Evolutionary conservation across 1,140 invertebrate species (phyloP).

Genomic region (Tribolium madens): DNA sequence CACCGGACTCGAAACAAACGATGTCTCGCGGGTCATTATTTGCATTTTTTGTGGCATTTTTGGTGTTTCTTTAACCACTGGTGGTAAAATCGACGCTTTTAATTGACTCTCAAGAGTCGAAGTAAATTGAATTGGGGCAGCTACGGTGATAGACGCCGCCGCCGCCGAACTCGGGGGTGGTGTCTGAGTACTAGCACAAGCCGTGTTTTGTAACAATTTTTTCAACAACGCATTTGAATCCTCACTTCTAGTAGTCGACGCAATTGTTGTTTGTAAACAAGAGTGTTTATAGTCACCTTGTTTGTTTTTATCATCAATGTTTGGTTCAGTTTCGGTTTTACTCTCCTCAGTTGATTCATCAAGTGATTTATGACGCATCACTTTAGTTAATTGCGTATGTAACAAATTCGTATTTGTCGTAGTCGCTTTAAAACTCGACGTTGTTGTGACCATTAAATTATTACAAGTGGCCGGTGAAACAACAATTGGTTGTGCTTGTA

Average conservation of each 20-base stretch:
- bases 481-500: slow-evolving; percentile 68
- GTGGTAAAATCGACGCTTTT: slow-evolving; percentile 68
- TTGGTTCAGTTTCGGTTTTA: slow-evolving; percentile 36
- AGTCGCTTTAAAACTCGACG: slow-evolving; percentile 50
- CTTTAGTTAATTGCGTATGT: slow-evolving; percentile 70
- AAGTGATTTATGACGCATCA: slow-evolving; percentile 54
- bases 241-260: slow-evolving; percentile 68
- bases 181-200: slow-evolving; percentile 70
- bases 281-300: slow-evolving; percentile 63
- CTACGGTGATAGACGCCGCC: slow-evolving; percentile 65
- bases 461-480: slow-evolving; percentile 6
- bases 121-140: slow-evolving; percentile 73
- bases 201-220: slow-evolving; percentile 89
- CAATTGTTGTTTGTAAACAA: slow-evolving; percentile 48
- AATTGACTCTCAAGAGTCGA: slow-evolving; percentile 80
- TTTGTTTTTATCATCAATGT: slow-evolving; percentile 50
- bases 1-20: slow-evolving; percentile 68
- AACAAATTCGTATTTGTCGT: slow-evolving; percentile 63
- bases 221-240: slow-evolving; percentile 91
- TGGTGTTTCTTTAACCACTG: slow-evolving; percentile 60
- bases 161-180: slow-evolving; percentile 67
- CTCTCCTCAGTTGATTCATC: slow-evolving; percentile 50
- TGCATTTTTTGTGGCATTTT: slow-evolving; percentile 57
- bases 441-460: slow-evolving; percentile 41
- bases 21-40: slow-evolving; percentile 70